Base-by-base conservation (phyloP, 2,888 invertebrate genomes). In the Aromia moschata region DNA sequence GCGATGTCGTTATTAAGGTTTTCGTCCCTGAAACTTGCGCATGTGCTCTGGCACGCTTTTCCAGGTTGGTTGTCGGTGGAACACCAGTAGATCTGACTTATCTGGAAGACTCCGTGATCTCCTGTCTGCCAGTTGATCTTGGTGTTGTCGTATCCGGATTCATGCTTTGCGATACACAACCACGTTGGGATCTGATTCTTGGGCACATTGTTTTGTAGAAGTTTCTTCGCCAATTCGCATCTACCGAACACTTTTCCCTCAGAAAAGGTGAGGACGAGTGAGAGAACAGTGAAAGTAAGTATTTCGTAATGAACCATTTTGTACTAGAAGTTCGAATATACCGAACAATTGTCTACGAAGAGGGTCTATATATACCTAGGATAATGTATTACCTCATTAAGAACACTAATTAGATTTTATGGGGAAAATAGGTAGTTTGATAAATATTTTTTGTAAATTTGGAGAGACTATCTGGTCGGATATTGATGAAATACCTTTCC, bases 1-100 rank as follows among this genome's bases (percentile, higher is more conserved):
- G 82, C 77, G 1, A 91, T 82, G 74, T 92, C 92, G 74, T 92
- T 88, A 2, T 83, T 76, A 43, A 92, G 87, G 74, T 91, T 87
- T 16, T 88, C 87, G 69, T 92, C 88, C 38, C 87, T 83, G 18
- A 91, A 80, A 0, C 84, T 83, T 1, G 82, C 79, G 74, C 90
- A 91, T 0, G 85, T 78, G 1, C 86, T 74, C 2, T 86, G 85
- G 72, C 90, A 90, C 0, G 84, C 89, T 66, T 85, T 84, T 15
- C 86, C 86, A 4, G 77, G 49, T 0, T 65, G 65, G 11, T 64
- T 60, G 10, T 56, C 56, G 4, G 53, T 40, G 0, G 71, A 70
- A 53, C 74, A 74, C 90, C 91, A 91, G 75, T 85, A 91, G 46
- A 87, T 80, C 75, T 7, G 25, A 25, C 7, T 7, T 3, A 25